These are phyloP conservation scores for Eurystomus gularis DNA, from an alignment of 2,113 vertebrate genomes.

Conservation along the genomic window DNA sequence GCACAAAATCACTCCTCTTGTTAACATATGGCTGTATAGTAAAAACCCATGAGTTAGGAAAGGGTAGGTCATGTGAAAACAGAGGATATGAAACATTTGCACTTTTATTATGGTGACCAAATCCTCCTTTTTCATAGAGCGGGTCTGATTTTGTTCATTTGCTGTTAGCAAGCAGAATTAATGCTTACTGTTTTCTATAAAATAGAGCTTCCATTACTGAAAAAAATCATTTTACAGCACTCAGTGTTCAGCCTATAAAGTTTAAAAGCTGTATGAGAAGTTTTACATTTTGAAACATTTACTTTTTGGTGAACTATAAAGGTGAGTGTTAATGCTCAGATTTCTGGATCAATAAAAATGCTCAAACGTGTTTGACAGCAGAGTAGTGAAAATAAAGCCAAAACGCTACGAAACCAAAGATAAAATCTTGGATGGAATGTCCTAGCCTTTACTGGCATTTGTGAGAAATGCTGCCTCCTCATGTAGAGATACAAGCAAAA, in stretches of 20 bases:
- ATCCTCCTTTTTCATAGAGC: background rate
- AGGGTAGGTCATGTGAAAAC: background rate
- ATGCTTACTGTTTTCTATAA: background rate
- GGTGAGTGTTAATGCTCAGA: conserved; percentile 22
- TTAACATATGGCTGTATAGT: background rate
- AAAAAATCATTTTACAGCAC: conserved; percentile 1
- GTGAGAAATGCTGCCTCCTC: background rate
- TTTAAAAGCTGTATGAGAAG: conserved; percentile 34
- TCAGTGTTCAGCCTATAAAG: conserved; percentile 12
- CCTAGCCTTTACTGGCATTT: background rate
- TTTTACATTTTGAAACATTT: conserved; percentile 36
- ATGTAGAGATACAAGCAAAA: background rate
- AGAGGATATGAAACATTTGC: background rate
- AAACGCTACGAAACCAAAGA: conserved; percentile 21
- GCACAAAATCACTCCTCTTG: background rate
- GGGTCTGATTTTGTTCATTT: conserved; percentile 23
- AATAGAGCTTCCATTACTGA: background rate
- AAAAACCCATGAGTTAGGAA: background rate
- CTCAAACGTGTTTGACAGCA: conserved; percentile 35
- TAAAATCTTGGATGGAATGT: background rate
- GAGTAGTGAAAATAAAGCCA: conserved; percentile 6
- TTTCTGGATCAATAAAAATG: conserved; percentile 31
- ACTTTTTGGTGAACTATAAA: conserved; percentile 44
- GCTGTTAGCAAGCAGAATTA: conserved; percentile 1
- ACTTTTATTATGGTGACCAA: background rate